A percentile compares a stretch with the other conserved stretches of the same genome.
Conservation (phyloP, 2,797 vertebrate genomes). For the Pachyuromys duprasi region DNA sequence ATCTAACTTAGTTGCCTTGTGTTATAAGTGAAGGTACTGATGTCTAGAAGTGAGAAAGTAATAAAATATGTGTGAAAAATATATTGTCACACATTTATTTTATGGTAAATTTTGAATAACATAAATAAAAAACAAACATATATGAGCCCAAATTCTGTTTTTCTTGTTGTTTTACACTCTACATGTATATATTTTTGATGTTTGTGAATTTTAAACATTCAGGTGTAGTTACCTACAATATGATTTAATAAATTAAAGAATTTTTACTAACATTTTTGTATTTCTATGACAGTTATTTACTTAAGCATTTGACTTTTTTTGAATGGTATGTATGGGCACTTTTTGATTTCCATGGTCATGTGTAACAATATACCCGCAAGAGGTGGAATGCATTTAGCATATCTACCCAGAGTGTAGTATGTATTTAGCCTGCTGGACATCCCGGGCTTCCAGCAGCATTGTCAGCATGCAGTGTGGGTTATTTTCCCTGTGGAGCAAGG, state of each 20-base stretch:
- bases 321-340: background rate
- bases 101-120: background rate
- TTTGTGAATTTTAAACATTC: slow-evolving; percentile 35
- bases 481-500: background rate
- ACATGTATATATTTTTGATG: background rate
- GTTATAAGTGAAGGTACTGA: background rate
- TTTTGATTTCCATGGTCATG: background rate
- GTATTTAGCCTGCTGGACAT: background rate
- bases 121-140: background rate
- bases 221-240: slow-evolving; percentile 24
- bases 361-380: background rate
- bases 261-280: background rate
- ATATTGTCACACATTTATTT: slow-evolving; percentile 1
- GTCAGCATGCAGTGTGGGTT: no score
- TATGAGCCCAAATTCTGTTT: background rate
- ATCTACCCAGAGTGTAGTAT: background rate
- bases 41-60: background rate
- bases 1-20: background rate
- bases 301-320: background rate
- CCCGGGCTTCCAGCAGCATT: no score
- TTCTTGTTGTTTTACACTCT: slow-evolving; percentile 19
- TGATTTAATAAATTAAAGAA: background rate
- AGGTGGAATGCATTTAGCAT: background rate
- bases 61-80: slow-evolving; percentile 15
- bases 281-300: slow-evolving; percentile 3